These are phyloP conservation scores for Chunga burmeisteri DNA, from an alignment of 2,113 vertebrate genomes.

Conservation along the genomic window DNA sequence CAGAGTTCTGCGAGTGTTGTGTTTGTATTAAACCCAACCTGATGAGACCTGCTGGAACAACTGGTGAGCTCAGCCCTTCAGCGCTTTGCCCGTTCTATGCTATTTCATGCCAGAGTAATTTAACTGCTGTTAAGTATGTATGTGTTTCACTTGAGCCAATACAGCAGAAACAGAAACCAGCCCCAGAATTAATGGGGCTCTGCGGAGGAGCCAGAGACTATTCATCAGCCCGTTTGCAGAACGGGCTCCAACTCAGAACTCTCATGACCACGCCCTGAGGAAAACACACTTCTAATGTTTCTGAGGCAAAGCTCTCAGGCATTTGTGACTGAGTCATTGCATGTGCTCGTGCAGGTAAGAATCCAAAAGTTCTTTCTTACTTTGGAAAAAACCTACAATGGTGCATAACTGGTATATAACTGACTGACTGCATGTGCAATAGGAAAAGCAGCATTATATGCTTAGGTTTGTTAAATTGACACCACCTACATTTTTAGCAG, in stretches of 20 bases:
- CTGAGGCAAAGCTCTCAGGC: neutral
- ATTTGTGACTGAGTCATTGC: neutral
- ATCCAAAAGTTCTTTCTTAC: neutral
- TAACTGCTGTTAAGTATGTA: neutral
- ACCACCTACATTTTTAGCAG: neutral
- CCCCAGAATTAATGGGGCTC: neutral
- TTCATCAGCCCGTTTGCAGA: neutral
- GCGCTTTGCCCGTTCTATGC: neutral
- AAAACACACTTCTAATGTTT: neutral
- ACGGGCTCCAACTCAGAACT: neutral
- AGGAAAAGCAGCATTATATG: accelerated
- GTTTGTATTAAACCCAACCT: neutral
- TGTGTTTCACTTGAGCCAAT: neutral
- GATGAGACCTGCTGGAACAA: neutral
- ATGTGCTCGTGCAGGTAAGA: neutral
- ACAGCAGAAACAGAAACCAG: neutral
- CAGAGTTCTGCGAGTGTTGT: neutral
- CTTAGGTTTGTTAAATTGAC: neutral
- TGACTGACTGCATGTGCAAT: neutral
- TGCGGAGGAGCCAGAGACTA: neutral
- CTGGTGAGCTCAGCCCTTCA: neutral
- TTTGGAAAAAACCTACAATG: accelerated
- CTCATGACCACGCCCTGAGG: neutral
- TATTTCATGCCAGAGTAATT: neutral
- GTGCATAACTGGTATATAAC: neutral